A percentile compares a stretch with the other conserved stretches of the same genome.
Evolutionary conservation across 2,888 invertebrate genomes (phyloP).

Genomic region (Vannuccia rotundouncinata): DNA sequence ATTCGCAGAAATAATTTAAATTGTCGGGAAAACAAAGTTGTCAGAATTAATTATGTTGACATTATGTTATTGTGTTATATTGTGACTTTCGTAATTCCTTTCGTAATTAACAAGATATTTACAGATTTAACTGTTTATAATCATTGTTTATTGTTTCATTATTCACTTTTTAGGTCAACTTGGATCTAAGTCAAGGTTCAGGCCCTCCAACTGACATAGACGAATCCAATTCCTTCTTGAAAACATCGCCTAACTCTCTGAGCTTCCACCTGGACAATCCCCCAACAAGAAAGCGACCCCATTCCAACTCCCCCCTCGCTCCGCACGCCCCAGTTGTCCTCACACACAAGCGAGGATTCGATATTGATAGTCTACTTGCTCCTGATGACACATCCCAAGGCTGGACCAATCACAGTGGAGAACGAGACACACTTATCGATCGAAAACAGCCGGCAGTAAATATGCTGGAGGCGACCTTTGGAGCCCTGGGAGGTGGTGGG

Average conservation of each 20-base stretch:
- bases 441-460: background rate
- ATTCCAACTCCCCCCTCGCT: background rate
- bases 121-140: too few species aligned
- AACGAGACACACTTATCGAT: background rate
- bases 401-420: slow-evolving; percentile 4
- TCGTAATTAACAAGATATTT: too few species aligned
- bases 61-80: too few species aligned
- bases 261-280: slow-evolving; percentile 14
- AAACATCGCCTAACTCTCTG: background rate
- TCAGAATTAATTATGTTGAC: too few species aligned
- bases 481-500: background rate
- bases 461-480: background rate
- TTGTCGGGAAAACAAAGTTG: too few species aligned
- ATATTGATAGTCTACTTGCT: slow-evolving; percentile 30
- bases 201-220: background rate
- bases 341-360: slow-evolving; percentile 18
- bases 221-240: background rate
- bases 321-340: background rate
- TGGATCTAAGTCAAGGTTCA: slow-evolving; percentile 4
- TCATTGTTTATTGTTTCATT: too few species aligned
- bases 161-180: background rate
- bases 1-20: too few species aligned
- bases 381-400: slow-evolving; percentile 25
- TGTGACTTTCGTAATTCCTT: too few species aligned
- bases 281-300: background rate